Evolutionary conservation across 2,888 invertebrate species (phyloP).

Genomic region (Epistrophe grossulariae): DNA sequence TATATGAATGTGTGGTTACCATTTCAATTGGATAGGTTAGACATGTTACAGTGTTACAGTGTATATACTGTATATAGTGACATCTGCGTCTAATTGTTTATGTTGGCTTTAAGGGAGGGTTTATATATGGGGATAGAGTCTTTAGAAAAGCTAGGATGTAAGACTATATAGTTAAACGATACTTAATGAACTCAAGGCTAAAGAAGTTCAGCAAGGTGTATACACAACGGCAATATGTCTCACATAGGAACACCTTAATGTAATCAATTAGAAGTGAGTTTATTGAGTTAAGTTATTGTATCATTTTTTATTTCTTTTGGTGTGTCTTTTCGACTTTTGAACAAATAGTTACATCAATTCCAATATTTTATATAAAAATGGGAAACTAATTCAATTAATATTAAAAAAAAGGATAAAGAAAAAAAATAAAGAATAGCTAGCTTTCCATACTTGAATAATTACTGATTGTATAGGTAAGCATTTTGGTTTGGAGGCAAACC

Average conservation of each 20-base stretch:
- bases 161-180: conserved; percentile 8
- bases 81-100: conserved; percentile 62
- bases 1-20: neutral
- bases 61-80: neutral
- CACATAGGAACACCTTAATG: conserved; percentile 14
- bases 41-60: neutral
- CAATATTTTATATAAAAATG: too few relatives aligned
- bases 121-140: neutral
- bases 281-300: conserved; percentile 42
- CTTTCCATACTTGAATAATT: too few relatives aligned
- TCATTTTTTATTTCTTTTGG: neutral
- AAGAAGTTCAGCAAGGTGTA: neutral
- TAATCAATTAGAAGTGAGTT: conserved; percentile 64
- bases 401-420: too few relatives aligned
- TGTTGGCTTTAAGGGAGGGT: neutral
- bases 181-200: conserved; percentile 28
- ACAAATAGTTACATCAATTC: too few relatives aligned
- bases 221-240: neutral
- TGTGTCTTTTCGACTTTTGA: neutral
- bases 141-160: neutral
- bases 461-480: too few relatives aligned
- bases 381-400: too few relatives aligned
- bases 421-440: too few relatives aligned
- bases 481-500: too few relatives aligned
- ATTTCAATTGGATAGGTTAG: neutral